Evolutionary conservation across 2,797 vertebrate species (phyloP), one percentile per base, ranked within the genome.

Genomic region (Intellagama lesueurii): DNA sequence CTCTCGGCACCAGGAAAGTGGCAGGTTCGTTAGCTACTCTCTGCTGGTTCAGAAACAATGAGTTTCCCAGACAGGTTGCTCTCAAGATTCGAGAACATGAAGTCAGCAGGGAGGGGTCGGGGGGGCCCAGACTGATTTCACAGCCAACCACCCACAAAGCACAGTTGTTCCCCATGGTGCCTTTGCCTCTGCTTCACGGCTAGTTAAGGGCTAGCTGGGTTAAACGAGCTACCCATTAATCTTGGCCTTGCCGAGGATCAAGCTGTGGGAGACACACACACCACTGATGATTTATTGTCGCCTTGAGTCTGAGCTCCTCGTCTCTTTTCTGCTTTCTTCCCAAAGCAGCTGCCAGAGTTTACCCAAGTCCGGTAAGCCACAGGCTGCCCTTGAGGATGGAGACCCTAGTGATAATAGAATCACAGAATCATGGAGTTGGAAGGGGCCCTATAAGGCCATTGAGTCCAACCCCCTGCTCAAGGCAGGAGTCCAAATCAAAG

Each of bases 71-170:
- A 88, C 94, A 93, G 89, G 70, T 91, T 89, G 82, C 66, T 73
- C 66, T 89, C 82, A 35, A 60, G 26, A 90, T 87, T 75, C n/a
- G 5, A 75, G 72, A 64, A 56, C 14, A 56, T 56, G 14, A 30
- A 70, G 68, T 22, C 32, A 76, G 68, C 32, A 83, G 52, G 79
- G 32, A 26, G 17, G 89, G 68, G 14, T 40, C 40, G 40, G n/a
- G 84, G 76, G 66, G 88, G 35, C 86, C 86, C 85, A 92, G 66
- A 83, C 64, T 35, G 72, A 83, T 91, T 86, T 84, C 82, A 0
- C 0, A 81, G 88, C 85, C 92, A 95, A 90, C 95, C 95, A 95
- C 95, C 95, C 95, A 95, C 94, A 6, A 79, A 93, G 95, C 5
- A 0, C 78, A 70, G 0, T 86, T 79, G 94, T 32, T 95, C 70